Conservation (phyloP, 2,888 invertebrate genomes). For the Zygaena filipendulae region DNA sequence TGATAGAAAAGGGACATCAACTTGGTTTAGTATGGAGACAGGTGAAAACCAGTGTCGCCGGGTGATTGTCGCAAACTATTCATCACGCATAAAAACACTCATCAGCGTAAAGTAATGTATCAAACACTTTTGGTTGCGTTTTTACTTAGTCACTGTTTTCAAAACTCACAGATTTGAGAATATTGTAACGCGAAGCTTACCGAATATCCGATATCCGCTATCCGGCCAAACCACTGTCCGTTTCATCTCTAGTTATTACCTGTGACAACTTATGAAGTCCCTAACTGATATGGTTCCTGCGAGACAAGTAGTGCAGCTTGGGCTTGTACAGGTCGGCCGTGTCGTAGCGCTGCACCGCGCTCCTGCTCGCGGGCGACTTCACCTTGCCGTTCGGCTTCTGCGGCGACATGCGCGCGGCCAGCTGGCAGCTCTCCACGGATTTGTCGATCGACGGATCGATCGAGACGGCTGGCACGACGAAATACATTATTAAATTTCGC, state of each 20-base stretch:
- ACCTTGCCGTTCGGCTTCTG: slow-evolving; percentile 36
- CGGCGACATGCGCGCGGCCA: slow-evolving; percentile 24
- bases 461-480: slow-evolving; percentile 40
- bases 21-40: no score
- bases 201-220: background rate
- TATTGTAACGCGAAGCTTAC: no score
- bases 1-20: no score
- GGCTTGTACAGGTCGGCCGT: slow-evolving; percentile 55
- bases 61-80: no score
- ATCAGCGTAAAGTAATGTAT: no score
- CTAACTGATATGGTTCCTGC: slow-evolving; percentile 48
- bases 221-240: background rate
- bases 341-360: slow-evolving; percentile 48
- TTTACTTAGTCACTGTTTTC: no score
- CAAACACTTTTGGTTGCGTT: no score
- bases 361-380: slow-evolving; percentile 24
- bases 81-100: no score
- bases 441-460: slow-evolving; percentile 62
- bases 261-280: no score
- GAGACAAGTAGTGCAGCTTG: slow-evolving; percentile 49
- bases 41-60: no score
- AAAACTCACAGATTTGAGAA: no score
- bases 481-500: no score
- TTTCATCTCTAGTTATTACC: background rate
- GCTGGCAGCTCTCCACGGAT: slow-evolving; percentile 57